These are phyloP conservation scores for Formicarius rufipectus DNA, from an alignment of 2,113 vertebrate genomes.

Conservation along the genomic window DNA sequence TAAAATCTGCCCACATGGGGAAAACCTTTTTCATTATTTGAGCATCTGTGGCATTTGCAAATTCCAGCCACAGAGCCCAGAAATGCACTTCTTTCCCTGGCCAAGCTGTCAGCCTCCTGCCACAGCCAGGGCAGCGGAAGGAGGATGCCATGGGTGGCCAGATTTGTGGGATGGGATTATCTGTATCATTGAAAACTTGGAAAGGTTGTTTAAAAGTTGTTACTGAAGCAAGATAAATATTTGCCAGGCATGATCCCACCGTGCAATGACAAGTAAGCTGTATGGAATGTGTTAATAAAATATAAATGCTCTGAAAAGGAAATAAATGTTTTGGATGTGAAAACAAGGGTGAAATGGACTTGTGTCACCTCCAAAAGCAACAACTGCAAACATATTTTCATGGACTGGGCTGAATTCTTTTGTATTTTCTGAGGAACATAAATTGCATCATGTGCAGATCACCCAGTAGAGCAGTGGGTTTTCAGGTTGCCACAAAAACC, in stretches of 20 bases:
- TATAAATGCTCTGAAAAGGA: conserved; percentile 21
- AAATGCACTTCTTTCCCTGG: background rate
- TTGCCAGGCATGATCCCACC: conserved; percentile 9
- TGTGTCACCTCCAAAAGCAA: conserved; percentile 12
- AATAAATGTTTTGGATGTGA: conserved; percentile 14
- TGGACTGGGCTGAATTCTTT: background rate
- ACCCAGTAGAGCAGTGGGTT: background rate
- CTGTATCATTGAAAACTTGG: background rate
- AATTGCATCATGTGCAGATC: background rate
- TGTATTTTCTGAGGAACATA: background rate
- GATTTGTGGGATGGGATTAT: background rate
- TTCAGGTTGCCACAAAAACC: background rate
- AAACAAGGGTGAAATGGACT: conserved; percentile 44
- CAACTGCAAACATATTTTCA: background rate
- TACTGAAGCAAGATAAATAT: conserved; percentile 49
- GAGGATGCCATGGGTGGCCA: background rate
- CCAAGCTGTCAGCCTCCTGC: background rate
- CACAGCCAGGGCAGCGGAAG: fast-evolving
- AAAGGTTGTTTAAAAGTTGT: conserved; percentile 26
- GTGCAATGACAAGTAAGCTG: conserved; percentile 4
- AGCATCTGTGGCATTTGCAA: background rate
- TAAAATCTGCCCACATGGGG: background rate
- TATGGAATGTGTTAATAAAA: conserved; percentile 61
- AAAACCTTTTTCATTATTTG: background rate
- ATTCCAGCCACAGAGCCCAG: background rate